Conservation (phyloP, 2,888 invertebrate genomes). For the Drosophila diplacantha region DNA sequence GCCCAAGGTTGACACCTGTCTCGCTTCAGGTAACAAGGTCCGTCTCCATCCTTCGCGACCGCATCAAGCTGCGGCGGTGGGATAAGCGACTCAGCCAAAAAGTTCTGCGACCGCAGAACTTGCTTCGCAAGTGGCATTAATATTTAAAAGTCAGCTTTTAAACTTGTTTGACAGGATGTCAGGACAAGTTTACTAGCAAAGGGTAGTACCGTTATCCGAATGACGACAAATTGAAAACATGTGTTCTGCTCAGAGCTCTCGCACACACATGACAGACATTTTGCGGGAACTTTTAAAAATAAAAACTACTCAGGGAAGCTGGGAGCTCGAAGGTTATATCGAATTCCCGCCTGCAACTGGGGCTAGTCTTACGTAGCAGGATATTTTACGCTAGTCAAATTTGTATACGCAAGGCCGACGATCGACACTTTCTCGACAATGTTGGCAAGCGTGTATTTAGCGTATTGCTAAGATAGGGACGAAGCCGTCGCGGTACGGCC, state of each 20-base stretch:
- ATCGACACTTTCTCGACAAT: slow-evolving; percentile 1
- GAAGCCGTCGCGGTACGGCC: too few relatives aligned
- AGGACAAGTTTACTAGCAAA: slow-evolving; percentile 59
- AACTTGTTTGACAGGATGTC: slow-evolving; percentile 69
- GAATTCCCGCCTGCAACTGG: slow-evolving; percentile 14
- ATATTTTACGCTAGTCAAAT: slow-evolving; percentile 29
- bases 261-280: slow-evolving; percentile 44
- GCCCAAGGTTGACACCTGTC: slow-evolving; percentile 10
- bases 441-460: slow-evolving; percentile 28
- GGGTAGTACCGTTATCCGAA: slow-evolving; percentile 53
- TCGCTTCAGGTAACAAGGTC: neutral
- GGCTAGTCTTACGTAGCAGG: slow-evolving; percentile 9
- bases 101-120: slow-evolving; percentile 18
- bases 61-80: neutral
- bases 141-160: slow-evolving; percentile 65
- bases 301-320: slow-evolving; percentile 14
- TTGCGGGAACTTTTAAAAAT: slow-evolving; percentile 33
- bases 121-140: slow-evolving; percentile 53
- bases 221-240: slow-evolving; percentile 57
- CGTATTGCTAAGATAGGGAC: too few relatives aligned
- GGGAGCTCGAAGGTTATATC: slow-evolving; percentile 23
- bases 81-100: slow-evolving; percentile 14
- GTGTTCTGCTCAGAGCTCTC: slow-evolving; percentile 35
- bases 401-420: neutral
- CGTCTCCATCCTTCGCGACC: neutral